These are phyloP conservation scores for Noturus placidus DNA, from an alignment of 2,113 vertebrate genomes.

Conservation along the genomic window DNA sequence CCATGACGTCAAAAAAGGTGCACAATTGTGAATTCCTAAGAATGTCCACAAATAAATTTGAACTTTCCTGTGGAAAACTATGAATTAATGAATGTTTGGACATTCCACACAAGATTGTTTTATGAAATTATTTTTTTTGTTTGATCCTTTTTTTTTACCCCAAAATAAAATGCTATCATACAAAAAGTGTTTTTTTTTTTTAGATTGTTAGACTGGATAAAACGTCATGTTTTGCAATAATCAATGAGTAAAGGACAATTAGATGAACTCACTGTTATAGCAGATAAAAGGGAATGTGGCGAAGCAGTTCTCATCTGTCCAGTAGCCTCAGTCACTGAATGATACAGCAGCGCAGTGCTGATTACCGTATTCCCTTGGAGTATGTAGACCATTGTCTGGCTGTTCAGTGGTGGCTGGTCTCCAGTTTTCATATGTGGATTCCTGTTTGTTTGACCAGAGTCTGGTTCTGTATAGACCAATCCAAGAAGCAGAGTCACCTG, in stretches of 20 bases:
- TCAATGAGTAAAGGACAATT: not conserved
- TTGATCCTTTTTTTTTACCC: too few relatives aligned
- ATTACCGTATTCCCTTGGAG: too few relatives aligned
- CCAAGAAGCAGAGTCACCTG: not conserved
- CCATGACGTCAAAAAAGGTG: too few relatives aligned
- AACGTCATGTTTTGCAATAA: not conserved
- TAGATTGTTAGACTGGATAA: not conserved
- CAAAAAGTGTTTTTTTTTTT: too few relatives aligned
- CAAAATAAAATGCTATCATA: too few relatives aligned
- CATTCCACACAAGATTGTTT: too few relatives aligned
- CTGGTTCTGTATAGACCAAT: slow-evolving; percentile 40
- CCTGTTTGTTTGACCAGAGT: slow-evolving; percentile 25
- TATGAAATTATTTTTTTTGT: too few relatives aligned
- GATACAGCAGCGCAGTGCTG: slow-evolving; percentile 28
- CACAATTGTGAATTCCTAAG: too few relatives aligned
- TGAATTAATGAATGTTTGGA: too few relatives aligned
- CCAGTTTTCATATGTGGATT: slow-evolving; percentile 21
- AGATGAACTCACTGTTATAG: slow-evolving; percentile 25
- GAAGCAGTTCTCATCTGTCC: slow-evolving; percentile 41
- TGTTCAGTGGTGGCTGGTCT: not conserved
- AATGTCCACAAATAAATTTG: too few relatives aligned
- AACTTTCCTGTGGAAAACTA: too few relatives aligned
- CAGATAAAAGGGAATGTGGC: slow-evolving; percentile 24
- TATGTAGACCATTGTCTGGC: slow-evolving; percentile 12
- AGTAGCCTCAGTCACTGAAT: slow-evolving; percentile 11